Conservation (phyloP, 2,888 invertebrate genomes). For the Phania funesta region DNA sequence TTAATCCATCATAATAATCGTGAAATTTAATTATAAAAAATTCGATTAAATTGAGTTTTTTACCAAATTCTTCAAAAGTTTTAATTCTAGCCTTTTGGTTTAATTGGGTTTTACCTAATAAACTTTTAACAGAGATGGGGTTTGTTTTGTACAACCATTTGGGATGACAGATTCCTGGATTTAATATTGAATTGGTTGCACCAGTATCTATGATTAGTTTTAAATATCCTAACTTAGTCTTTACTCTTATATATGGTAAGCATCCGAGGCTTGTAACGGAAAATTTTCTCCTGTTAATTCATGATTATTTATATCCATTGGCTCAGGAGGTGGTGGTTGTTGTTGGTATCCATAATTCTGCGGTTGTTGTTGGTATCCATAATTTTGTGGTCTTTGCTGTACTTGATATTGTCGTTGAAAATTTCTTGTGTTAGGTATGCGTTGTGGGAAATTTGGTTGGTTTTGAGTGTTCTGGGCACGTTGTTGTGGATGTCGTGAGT, state of each 20-base stretch:
- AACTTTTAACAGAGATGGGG: no score
- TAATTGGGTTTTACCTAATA: no score
- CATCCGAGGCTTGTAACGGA: slow-evolving; percentile 40
- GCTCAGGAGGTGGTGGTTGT: slow-evolving; percentile 27
- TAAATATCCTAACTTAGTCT: slow-evolving; percentile 28
- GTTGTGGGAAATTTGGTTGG: background rate
- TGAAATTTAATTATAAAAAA: no score
- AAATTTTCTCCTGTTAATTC: slow-evolving; percentile 46
- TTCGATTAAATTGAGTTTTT: no score
- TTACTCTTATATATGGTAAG: slow-evolving; percentile 53
- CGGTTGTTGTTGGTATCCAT: no score
- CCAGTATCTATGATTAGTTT: slow-evolving; percentile 34
- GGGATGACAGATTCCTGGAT: no score
- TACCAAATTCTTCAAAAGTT: no score
- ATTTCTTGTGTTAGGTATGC: background rate
- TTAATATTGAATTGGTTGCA: slow-evolving; percentile 41
- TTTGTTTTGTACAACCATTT: background rate
- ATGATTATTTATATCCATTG: slow-evolving; percentile 52
- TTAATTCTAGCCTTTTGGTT: no score
- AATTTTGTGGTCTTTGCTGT: background rate
- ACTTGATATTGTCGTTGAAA: background rate
- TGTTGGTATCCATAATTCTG: slow-evolving; percentile 14
- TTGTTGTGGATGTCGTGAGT: background rate
- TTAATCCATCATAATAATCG: no score
- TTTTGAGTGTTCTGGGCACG: slow-evolving; percentile 1